Evolutionary conservation across 2,888 invertebrate species (phyloP).

Genomic region (Protodeltote pygarga): DNA sequence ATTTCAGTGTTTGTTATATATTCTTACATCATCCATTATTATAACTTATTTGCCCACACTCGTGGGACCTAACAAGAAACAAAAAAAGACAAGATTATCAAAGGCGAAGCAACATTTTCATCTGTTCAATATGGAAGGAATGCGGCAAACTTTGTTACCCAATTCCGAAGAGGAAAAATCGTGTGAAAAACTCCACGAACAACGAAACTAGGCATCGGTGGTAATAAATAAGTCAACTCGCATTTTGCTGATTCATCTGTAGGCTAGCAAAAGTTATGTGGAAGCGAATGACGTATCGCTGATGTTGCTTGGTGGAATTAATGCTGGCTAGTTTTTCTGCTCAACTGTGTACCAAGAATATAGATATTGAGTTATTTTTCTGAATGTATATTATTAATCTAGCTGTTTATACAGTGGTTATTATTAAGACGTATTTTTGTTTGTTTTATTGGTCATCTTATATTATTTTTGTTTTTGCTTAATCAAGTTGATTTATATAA

Average conservation of each 20-base stretch:
- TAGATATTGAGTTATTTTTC: too few species aligned
- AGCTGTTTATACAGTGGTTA: too few species aligned
- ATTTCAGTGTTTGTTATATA: too few species aligned
- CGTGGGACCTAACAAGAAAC: slow-evolving; percentile 2
- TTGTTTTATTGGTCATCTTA: too few species aligned
- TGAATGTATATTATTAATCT: too few species aligned
- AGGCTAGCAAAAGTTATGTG: slow-evolving; percentile 67
- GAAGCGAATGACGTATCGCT: slow-evolving; percentile 67
- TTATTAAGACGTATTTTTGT: too few species aligned
- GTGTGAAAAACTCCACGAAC: slow-evolving; percentile 12
- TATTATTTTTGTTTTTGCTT: too few species aligned
- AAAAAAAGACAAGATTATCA: slow-evolving; percentile 15
- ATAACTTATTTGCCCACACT: slow-evolving; percentile 14
- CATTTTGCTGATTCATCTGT: slow-evolving; percentile 72
- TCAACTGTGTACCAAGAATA: too few species aligned
- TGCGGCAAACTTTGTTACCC: slow-evolving; percentile 29
- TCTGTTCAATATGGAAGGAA: slow-evolving; percentile 28
- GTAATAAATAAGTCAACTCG: slow-evolving; percentile 58
- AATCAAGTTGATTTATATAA: too few species aligned
- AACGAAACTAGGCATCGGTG: slow-evolving; percentile 21
- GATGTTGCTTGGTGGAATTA: slow-evolving; percentile 12
- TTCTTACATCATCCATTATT: too few species aligned
- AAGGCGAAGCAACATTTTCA: slow-evolving; percentile 10
- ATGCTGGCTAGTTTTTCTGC: not conserved
- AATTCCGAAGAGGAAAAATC: slow-evolving; percentile 31